Percentiles rank a stretch among this genome's conserved stretches.
These are phyloP conservation scores for Apamea crenata DNA, from an alignment of 2,888 invertebrate genomes.

Conservation along the genomic window DNA sequence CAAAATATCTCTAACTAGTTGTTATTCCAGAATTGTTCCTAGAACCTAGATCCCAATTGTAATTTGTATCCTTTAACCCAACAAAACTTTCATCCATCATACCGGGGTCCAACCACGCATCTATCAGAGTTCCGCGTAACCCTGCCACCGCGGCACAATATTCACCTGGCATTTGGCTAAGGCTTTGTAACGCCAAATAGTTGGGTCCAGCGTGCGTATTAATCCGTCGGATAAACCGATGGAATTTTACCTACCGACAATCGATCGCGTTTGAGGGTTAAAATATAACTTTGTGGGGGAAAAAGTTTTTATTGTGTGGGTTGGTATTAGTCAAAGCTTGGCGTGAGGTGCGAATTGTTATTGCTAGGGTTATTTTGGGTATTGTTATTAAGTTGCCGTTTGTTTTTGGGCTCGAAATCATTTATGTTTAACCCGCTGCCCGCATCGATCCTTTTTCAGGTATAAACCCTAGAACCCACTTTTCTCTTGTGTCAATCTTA, in stretches of 20 bases:
- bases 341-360: slow-evolving; percentile 37
- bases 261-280: slow-evolving; percentile 59
- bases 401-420: slow-evolving; percentile 1
- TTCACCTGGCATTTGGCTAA: slow-evolving; percentile 66
- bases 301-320: slow-evolving; percentile 50
- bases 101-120: not conserved
- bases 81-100: slow-evolving; percentile 18
- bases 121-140: slow-evolving; percentile 29
- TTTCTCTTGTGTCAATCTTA: not conserved
- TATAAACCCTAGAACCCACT: not conserved
- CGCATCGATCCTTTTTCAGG: not conserved
- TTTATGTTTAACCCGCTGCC: not conserved
- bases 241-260: slow-evolving; percentile 64
- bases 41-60: not conserved
- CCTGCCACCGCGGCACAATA: slow-evolving; percentile 58
- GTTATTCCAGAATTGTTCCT: not conserved
- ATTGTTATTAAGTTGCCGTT: not conserved
- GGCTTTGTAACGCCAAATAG: slow-evolving; percentile 71
- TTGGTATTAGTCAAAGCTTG: slow-evolving; percentile 20
- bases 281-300: slow-evolving; percentile 55
- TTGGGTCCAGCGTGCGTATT: slow-evolving; percentile 62
- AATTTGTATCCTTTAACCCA: not conserved
- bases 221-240: slow-evolving; percentile 66
- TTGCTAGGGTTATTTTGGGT: not conserved
- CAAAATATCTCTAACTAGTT: not conserved